A percentile compares a stretch with the other conserved stretches of the same genome.
phyloP scores from a whole-genome alignment of 2,888 invertebrate species.

The Acleris holmiana region DNA sequence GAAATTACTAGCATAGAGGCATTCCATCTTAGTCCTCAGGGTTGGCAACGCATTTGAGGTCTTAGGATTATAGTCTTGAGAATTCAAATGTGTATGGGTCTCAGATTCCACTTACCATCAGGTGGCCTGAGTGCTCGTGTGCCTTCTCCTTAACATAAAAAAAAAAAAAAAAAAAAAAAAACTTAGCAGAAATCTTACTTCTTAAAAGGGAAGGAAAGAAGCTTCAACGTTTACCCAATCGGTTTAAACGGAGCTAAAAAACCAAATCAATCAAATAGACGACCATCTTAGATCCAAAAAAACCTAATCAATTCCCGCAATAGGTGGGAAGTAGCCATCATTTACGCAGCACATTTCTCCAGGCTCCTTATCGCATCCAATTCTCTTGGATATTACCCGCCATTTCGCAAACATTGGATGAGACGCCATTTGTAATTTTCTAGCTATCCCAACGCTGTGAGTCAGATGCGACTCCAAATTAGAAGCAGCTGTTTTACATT shows the following conservation, averaged over 20 bases:
- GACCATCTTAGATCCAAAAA: background rate
- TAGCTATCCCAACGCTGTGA: conserved; percentile 9
- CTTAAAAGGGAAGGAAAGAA: no score
- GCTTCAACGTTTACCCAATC: no score
- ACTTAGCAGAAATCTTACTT: no score
- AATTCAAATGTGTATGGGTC: no score
- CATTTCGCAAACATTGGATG: conserved; percentile 37
- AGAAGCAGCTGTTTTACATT: conserved; percentile 7
- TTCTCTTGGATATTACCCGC: conserved; percentile 29
- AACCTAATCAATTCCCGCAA: background rate
- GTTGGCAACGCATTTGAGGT: no score
- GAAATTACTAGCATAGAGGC: no score
- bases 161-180: no score
- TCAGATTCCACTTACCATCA: no score
- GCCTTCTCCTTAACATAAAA: no score
- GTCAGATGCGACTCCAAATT: conserved; percentile 9
- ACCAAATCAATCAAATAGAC: background rate
- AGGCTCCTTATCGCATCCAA: conserved; percentile 31
- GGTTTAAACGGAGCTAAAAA: background rate
- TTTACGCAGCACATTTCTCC: conserved; percentile 24
- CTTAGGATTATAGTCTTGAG: no score
- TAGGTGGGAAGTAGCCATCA: conserved; percentile 18
- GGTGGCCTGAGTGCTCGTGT: no score
- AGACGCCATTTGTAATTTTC: conserved; percentile 36
- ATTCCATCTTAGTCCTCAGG: no score